Evolutionary conservation across 2,888 invertebrate species (phyloP), one percentile per base, ranked within the genome.

Genomic region (Hemicrepidius hirtus): DNA sequence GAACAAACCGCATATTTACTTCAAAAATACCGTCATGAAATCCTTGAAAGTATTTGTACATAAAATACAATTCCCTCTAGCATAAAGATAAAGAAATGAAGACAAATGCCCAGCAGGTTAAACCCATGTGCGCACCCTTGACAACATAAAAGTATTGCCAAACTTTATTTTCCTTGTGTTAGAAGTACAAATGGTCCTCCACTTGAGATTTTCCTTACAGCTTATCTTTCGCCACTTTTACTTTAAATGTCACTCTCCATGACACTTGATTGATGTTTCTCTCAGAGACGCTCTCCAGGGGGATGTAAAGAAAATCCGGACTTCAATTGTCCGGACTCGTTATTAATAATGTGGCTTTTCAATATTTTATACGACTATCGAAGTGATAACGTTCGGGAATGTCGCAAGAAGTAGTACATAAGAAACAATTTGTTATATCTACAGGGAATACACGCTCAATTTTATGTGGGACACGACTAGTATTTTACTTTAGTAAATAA

Each of bases 91-190:
- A 57, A 32, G 13, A 57, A 57, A 57, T 32, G 37, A 57, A 37
- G 37, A 57, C 37, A 13, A 57, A 57, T 37, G 37, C 37, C 37
- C 37, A 28, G 37, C 16, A 40, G 57, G 57, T 35, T 57, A 37
- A 37, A 40, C 57, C 57, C 57, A 57, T 18, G 50, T 57, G 57
- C 18, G 57, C 18, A 16, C 10, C 57, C 20, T 6, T 20, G 57
- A 57, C 57, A 57, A 57, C 57, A 37, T 57, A 37, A 53, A 53
- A 35, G 57, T 57, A 57, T 57, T 57, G 7, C 57, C 20, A 57
- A 57, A 57, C 37, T 57, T 57, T 57, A 57, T 57, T 57, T 53
- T 57, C 57, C 21, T 40, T 57, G 13, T 40, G 37, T 16, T 20
- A 32, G 20, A 57, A 37, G 37, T 57, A 57, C 57, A 57, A 57